A percentile compares a stretch with the other conserved stretches of the same genome.
Conservation (phyloP, 1,140 invertebrate species). For the Drosophila quadrilineata region DNA sequence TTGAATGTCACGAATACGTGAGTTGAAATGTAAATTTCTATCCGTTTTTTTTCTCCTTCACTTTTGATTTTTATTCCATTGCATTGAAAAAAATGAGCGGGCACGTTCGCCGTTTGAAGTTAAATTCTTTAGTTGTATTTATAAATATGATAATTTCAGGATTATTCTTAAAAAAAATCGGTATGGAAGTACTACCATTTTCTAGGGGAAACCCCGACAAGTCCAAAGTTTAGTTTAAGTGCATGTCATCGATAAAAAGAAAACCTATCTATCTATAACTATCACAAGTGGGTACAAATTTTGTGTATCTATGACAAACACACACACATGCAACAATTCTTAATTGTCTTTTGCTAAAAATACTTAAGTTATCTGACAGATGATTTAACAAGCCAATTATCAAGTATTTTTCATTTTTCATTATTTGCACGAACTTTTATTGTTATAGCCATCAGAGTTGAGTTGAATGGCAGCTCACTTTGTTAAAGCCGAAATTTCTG, state of each 20-base stretch:
- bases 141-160: neutral
- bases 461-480: neutral
- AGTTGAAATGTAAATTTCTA: slow-evolving; percentile 52
- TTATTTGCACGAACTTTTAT: slow-evolving; percentile 6
- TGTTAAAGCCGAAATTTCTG: neutral
- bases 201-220: no score
- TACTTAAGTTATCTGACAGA: neutral
- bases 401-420: no score
- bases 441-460: neutral
- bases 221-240: no score
- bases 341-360: neutral
- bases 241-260: neutral
- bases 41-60: slow-evolving; percentile 13
- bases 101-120: slow-evolving; percentile 57
- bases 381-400: slow-evolving; percentile 1
- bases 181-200: no score
- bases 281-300: no score
- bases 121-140: slow-evolving; percentile 17
- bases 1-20: slow-evolving; percentile 42
- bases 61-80: slow-evolving; percentile 56
- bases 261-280: neutral
- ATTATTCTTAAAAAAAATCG: no score
- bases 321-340: neutral
- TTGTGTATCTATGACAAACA: neutral
- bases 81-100: slow-evolving; percentile 30